These are phyloP conservation scores for Jordanella pulchra DNA, from an alignment of 2,797 vertebrate genomes.

Conservation along the genomic window DNA sequence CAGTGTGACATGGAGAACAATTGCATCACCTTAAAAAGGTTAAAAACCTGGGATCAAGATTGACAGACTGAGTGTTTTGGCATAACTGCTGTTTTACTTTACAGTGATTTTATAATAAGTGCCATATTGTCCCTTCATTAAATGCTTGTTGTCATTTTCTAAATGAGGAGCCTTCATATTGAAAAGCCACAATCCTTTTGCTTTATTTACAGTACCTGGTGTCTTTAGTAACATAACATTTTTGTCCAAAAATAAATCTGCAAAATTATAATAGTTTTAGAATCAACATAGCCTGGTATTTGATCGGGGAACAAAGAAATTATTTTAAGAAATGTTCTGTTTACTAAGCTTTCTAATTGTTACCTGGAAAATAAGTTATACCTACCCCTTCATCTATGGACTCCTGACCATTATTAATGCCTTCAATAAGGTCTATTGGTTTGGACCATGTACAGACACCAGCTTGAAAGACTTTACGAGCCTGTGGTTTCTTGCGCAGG, in stretches of 20 bases:
- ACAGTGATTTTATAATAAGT: background rate
- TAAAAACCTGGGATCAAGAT: too few species aligned
- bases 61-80: background rate
- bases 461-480: conserved; percentile 81
- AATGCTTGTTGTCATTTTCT: background rate
- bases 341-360: conserved; percentile 9
- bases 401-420: conserved; percentile 47
- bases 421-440: conserved; percentile 51
- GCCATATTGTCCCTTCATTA: background rate
- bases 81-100: background rate
- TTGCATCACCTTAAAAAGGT: too few species aligned
- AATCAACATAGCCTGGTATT: background rate
- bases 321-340: background rate
- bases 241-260: background rate
- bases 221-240: too few species aligned
- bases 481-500: conserved; percentile 78
- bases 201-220: background rate
- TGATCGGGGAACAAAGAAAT: background rate
- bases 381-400: conserved; percentile 73
- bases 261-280: background rate
- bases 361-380: conserved; percentile 58
- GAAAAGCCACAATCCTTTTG: background rate
- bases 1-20: too few species aligned
- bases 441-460: conserved; percentile 67
- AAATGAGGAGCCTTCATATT: background rate